Evolutionary conservation across 2,797 vertebrate genomes (phyloP), one percentile per base, ranked within the genome.

Genomic region (Danio choprae): DNA sequence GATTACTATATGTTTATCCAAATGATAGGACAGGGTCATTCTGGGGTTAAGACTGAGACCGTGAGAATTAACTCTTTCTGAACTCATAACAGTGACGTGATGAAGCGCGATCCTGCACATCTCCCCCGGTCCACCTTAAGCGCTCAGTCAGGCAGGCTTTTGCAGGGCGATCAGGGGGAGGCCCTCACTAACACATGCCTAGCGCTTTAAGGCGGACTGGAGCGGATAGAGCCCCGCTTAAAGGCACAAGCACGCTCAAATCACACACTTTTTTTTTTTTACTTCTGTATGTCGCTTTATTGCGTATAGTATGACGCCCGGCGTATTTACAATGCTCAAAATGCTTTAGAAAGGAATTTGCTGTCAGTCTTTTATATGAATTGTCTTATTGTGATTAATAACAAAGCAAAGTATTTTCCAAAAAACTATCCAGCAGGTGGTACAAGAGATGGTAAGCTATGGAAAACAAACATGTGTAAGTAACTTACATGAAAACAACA

Each of bases 131-230:
- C 94, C 90, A 95, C 94, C 94, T 95, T 95, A 95, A 95, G 92
- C 91, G 36, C 85, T 80, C 89, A 65, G 80, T 88, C 89, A 90
- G 92, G 91, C 91, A 92, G 93, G 88, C 89, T 91, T 92, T 92
- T 93, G 91, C 92, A 91, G 89, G 51, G 90, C 83, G 85, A 89
- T 82, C 88, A 90, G 90, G 92, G 92, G 93, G 92, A 92, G 92
- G 94, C 91, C 88, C 92, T 91, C 91, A 88, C 88, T 79, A 18
- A 86, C 93, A 93, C 93, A 94, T 91, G 94, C 93, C 90, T 93
- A 90, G 91, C 92, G 90, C 94, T 94, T 95, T 94, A 95, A 94
- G 94, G 93, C 92, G 90, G 94, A 94, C 94, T 93, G 94, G 90
- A 85, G 84, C 88, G 91, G 91, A 93, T 94, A 87, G 70, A 87